Evolutionary conservation across 1,140 invertebrate species (phyloP).

Genomic region (Ectropis grisescens): DNA sequence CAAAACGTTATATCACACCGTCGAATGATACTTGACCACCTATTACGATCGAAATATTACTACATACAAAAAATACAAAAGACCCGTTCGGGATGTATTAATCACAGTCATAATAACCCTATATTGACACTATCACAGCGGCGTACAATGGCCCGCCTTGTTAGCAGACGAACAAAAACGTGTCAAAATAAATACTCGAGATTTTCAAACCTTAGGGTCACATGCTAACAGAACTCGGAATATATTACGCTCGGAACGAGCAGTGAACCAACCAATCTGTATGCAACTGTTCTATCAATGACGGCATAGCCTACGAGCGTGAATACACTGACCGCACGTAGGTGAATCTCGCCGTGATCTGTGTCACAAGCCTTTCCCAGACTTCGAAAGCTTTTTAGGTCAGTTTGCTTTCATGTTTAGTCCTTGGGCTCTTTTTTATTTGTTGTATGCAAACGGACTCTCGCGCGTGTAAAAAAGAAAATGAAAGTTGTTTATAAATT

Average conservation of each 20-base stretch:
- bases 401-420: slow-evolving; percentile 42
- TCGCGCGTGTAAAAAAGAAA: slow-evolving; percentile 37
- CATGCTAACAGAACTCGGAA: slow-evolving; percentile 15
- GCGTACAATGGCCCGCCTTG: slow-evolving; percentile 51
- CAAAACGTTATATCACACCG: too few species aligned
- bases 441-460: slow-evolving; percentile 26
- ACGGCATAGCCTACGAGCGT: too few species aligned
- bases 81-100: slow-evolving; percentile 15
- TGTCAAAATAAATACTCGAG: slow-evolving; percentile 53
- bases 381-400: slow-evolving; percentile 22
- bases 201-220: slow-evolving; percentile 31
- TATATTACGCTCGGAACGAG: slow-evolving; percentile 1
- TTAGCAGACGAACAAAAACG: slow-evolving; percentile 54
- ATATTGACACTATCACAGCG: slow-evolving; percentile 57
- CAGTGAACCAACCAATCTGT: slow-evolving; percentile 9
- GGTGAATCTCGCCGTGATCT: slow-evolving; percentile 29
- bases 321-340: slow-evolving; percentile 19
- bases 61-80: slow-evolving; percentile 4
- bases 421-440: slow-evolving; percentile 39
- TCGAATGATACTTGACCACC: slow-evolving; percentile 21
- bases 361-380: slow-evolving; percentile 36
- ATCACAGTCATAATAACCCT: slow-evolving; percentile 45
- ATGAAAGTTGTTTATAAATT: slow-evolving; percentile 41
- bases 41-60: neutral
- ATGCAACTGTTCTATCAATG: slow-evolving; percentile 3